Evolutionary conservation across 2,888 invertebrate genomes (phyloP), one percentile per base, ranked within the genome.

Genomic region (Callinectes sapidus): DNA sequence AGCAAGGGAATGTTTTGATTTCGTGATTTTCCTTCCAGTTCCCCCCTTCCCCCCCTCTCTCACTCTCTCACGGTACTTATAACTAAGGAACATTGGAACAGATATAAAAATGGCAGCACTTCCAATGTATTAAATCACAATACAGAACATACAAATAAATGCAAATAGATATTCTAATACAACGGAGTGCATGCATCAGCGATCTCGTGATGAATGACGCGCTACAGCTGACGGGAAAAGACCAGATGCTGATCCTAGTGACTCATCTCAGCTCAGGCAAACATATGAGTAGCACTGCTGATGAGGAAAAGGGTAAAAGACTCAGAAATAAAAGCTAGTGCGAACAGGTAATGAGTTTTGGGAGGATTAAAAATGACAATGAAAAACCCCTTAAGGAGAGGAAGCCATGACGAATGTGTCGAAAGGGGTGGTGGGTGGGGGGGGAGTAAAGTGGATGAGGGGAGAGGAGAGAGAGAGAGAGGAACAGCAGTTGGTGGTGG

Each of bases 401-500:
- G 32, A 88, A 18, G 32, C 61, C 16, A 8, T 55, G 88, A 88
- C 23, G 88, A 61, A 55, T 54, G 54, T 54, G 54, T 5, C 48
- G 23, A 71, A n/a, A 14, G 89, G 66, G 89, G 32, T 10, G 1
- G 0, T 28, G 54, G 55, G 18, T n/a, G 66, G 89, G 32, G 14
- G 1, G 0, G 28, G 54, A 32, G 18, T n/a, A 32, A 35, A 32
- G 88, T 39, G 8, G 77, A 28, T 42, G 28, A 71, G 71, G 77
- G 42, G 13, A 28, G 48, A 66, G 61, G 48, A 54, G 87, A 48
- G 23, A n/a, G 54, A 48, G 42, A 48, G 14, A 48, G 87, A n/a
- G 55, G 87, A 8, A 16, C 42, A 54, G 42, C 42, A 87, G 89
- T 32, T 55, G 89, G 71, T 89, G 88, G 88, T 16, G 48, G 35